Evolutionary conservation across 2,888 invertebrate species (phyloP).

Genomic region (Euplagia quadripunctaria): DNA sequence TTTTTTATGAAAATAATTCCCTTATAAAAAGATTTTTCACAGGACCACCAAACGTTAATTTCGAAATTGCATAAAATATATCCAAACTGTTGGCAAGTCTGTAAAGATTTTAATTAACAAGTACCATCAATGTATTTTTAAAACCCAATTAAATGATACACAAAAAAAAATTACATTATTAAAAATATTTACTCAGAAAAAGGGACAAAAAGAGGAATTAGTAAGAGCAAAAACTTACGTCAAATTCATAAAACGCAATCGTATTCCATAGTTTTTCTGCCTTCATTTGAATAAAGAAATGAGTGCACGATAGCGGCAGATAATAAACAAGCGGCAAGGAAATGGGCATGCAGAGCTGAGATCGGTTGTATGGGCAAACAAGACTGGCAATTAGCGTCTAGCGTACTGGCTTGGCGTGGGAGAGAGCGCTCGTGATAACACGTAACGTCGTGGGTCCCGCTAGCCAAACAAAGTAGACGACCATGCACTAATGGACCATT

Average conservation of each 20-base stretch:
- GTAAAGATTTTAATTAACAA: no score
- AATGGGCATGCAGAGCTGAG: slow-evolving; percentile 37
- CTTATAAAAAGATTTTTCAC: no score
- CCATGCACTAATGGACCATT: slow-evolving; percentile 53
- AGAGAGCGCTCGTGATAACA: slow-evolving; percentile 51
- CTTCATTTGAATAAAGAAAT: slow-evolving; percentile 35
- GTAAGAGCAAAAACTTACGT: no score
- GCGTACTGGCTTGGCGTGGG: slow-evolving; percentile 43
- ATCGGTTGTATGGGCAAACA: slow-evolving; percentile 56
- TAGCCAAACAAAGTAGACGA: slow-evolving; percentile 71
- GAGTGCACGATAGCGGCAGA: slow-evolving; percentile 27
- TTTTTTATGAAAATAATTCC: no score
- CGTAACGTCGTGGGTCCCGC: slow-evolving; percentile 62
- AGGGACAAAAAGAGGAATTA: no score
- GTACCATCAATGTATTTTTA: no score
- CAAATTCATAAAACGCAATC: slow-evolving; percentile 20
- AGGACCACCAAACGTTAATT: no score
- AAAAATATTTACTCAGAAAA: no score
- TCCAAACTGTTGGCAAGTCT: no score
- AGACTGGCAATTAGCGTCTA: slow-evolving; percentile 61
- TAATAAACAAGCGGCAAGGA: slow-evolving; percentile 36
- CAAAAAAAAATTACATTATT: no score
- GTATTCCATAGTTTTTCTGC: slow-evolving; percentile 28
- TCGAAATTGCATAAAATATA: no score
- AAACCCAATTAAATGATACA: no score